phyloP scores from a whole-genome alignment of 2,888 invertebrate species.

The Clostera curtula region DNA sequence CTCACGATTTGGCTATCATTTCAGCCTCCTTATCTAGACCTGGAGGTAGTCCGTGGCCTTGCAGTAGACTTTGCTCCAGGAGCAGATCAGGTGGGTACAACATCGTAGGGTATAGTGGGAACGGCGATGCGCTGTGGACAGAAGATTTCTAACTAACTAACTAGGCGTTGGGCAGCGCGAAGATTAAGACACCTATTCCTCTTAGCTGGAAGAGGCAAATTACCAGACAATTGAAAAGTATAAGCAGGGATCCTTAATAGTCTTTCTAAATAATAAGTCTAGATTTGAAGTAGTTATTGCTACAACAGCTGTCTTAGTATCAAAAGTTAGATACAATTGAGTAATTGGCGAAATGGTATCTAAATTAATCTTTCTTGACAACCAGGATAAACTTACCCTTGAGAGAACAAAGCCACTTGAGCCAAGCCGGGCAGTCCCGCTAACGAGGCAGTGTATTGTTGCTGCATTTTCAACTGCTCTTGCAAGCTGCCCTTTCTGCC shows the following conservation, averaged over 20 bases:
- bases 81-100: slow-evolving; percentile 67
- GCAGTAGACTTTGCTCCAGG: slow-evolving; percentile 63
- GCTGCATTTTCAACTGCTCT: slow-evolving; percentile 66
- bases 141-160: neutral
- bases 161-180: neutral
- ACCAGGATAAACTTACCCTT: slow-evolving; percentile 45
- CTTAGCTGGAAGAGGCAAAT: too few species aligned
- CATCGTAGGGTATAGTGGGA: slow-evolving; percentile 68
- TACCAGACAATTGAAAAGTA: too few species aligned
- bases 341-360: neutral
- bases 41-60: slow-evolving; percentile 71
- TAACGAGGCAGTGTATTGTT: slow-evolving; percentile 62
- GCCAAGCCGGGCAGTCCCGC: slow-evolving; percentile 62
- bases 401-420: slow-evolving; percentile 64
- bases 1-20: slow-evolving; percentile 66
- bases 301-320: too few species aligned
- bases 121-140: slow-evolving; percentile 67
- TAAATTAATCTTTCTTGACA: neutral
- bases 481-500: slow-evolving; percentile 60
- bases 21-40: slow-evolving; percentile 68
- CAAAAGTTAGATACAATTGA: too few species aligned
- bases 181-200: neutral
- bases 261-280: too few species aligned
- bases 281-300: too few species aligned
- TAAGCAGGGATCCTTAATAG: too few species aligned